These are phyloP conservation scores for Drosophila dunni DNA, from an alignment of 1,140 invertebrate genomes.

Conservation along the genomic window DNA sequence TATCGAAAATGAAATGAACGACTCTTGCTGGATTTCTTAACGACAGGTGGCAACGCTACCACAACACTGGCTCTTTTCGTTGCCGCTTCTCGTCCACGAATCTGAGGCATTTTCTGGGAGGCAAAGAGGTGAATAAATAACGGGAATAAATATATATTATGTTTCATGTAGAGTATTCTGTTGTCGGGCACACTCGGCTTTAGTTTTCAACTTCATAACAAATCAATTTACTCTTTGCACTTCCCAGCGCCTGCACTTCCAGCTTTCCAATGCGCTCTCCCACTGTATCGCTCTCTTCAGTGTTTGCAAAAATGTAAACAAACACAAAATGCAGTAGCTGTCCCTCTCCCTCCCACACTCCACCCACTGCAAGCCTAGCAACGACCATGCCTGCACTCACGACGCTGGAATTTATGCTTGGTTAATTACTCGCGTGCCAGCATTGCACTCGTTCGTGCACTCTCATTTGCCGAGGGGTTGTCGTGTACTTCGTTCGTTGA, in stretches of 20 bases:
- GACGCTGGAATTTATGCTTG: constrained; percentile 68
- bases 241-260: constrained; percentile 31
- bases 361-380: neutral
- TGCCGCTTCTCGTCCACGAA: constrained; percentile 26
- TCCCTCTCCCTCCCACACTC: neutral
- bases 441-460: constrained; percentile 28
- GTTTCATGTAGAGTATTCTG: neutral
- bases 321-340: constrained; percentile 32
- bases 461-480: constrained; percentile 43
- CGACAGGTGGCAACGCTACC: constrained; percentile 42
- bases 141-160: too few species aligned
- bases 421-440: constrained; percentile 77
- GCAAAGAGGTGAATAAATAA: neutral
- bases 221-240: neutral
- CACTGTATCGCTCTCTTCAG: neutral
- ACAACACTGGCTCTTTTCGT: constrained; percentile 33
- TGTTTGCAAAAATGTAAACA: constrained; percentile 72
- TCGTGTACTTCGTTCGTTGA: constrained; percentile 47
- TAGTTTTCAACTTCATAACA: too few species aligned
- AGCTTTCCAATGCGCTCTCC: constrained; percentile 27
- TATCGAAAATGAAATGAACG: constrained; percentile 81
- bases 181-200: too few species aligned
- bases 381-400: constrained; percentile 8
- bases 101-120: constrained; percentile 45
- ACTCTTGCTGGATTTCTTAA: constrained; percentile 73